Percentiles rank a stretch among this genome's conserved stretches.
Conservation (phyloP, 2,888 invertebrate genomes). For the Actias luna region DNA sequence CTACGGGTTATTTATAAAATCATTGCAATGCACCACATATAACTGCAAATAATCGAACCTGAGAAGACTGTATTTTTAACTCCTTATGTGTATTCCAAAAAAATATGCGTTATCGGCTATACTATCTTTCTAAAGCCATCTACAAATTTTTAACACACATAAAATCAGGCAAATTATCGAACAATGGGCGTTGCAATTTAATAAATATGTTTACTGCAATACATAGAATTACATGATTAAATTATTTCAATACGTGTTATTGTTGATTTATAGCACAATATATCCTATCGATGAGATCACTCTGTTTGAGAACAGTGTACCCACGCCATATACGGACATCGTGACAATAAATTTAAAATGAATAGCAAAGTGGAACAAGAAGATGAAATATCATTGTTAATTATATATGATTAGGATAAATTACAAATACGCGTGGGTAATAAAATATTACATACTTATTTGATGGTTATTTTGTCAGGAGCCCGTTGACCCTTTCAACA, state of each 20-base stretch:
- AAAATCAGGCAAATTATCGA: not conserved
- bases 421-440: not conserved
- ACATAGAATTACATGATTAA: not conserved
- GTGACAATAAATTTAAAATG: slow-evolving; percentile 3
- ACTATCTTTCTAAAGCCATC: not conserved
- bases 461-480: not conserved
- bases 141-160: not conserved
- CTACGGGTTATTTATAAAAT: not conserved
- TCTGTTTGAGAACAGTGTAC: not conserved
- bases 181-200: not conserved
- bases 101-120: not conserved
- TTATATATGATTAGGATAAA: not conserved
- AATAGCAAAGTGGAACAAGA: not conserved
- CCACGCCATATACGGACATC: not conserved
- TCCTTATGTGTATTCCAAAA: too few species aligned
- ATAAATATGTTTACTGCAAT: not conserved
- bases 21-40: not conserved
- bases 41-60: too few species aligned
- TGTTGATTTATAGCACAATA: not conserved
- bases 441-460: not conserved
- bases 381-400: not conserved
- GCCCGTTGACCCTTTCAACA: not conserved
- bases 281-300: not conserved
- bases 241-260: not conserved
- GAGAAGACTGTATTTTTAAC: too few species aligned